Conservation (phyloP, 2,113 vertebrate species). For the Bubo blakistoni region DNA sequence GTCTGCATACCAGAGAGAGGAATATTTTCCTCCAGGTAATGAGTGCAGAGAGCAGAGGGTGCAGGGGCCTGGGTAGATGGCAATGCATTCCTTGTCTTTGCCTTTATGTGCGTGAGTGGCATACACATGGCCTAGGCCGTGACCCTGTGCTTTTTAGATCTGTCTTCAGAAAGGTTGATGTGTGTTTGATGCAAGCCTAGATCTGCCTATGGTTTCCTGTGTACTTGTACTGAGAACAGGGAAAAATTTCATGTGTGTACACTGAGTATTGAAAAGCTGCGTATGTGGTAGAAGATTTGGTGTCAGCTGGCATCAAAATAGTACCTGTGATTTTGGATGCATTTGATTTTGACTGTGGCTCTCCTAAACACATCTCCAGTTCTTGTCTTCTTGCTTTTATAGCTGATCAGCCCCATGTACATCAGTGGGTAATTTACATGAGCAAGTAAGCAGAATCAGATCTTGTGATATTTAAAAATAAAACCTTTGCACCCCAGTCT, state of each 20-base stretch:
- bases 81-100: not conserved
- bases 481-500: not conserved
- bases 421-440: not conserved
- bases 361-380: not conserved
- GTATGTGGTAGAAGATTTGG: not conserved
- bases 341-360: not conserved
- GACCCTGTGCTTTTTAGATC: not conserved
- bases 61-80: not conserved
- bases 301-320: not conserved
- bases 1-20: not conserved
- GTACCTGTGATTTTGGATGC: not conserved
- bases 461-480: not conserved
- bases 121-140: not conserved
- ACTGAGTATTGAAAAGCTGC: not conserved
- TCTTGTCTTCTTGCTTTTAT: not conserved
- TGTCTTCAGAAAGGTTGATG: not conserved
- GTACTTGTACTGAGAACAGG: not conserved
- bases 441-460: not conserved
- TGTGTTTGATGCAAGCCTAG: not conserved
- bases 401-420: not conserved
- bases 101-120: not conserved
- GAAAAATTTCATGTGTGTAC: not conserved
- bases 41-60: not conserved
- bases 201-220: not conserved
- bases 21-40: not conserved